phyloP scores from a whole-genome alignment of 2,113 vertebrate species.

The Apodemus sylvaticus region DNA sequence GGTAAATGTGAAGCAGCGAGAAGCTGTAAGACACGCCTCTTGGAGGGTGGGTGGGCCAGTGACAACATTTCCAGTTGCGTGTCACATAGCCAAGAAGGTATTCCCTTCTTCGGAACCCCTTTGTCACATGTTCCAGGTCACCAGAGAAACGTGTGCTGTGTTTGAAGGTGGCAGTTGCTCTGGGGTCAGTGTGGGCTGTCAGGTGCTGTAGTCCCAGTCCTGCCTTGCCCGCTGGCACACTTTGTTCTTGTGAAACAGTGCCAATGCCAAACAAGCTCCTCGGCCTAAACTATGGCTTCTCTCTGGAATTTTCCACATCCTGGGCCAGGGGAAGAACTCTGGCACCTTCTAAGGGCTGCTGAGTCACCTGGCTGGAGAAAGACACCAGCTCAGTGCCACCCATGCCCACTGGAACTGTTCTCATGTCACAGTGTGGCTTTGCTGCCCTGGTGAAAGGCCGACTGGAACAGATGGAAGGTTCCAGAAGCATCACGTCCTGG shows the following conservation, averaged over 20 bases:
- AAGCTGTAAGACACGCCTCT: not conserved
- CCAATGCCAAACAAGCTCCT: not conserved
- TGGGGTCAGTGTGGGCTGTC: not conserved
- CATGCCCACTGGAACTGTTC: not conserved
- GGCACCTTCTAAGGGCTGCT: no score
- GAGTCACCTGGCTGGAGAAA: not conserved
- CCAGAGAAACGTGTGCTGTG: not conserved
- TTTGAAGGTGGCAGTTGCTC: not conserved
- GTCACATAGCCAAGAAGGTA: no score
- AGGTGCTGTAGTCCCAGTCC: not conserved
- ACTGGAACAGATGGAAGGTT: not conserved
- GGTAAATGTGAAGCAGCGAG: not conserved
- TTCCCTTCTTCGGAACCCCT: rapidly evolving
- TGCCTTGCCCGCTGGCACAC: not conserved
- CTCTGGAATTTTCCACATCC: not conserved
- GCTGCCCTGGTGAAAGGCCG: not conserved
- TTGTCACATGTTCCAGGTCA: rapidly evolving
- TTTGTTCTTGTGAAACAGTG: not conserved
- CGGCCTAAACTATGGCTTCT: not conserved
- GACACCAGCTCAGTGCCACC: not conserved
- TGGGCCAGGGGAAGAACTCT: not conserved
- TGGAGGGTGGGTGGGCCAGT: not conserved
- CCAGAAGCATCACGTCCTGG: not conserved
- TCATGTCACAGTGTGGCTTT: rapidly evolving
- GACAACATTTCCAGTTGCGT: not conserved